Base-by-base conservation (phyloP, 2,113 vertebrate genomes). In the Phaethon lepturus region DNA sequence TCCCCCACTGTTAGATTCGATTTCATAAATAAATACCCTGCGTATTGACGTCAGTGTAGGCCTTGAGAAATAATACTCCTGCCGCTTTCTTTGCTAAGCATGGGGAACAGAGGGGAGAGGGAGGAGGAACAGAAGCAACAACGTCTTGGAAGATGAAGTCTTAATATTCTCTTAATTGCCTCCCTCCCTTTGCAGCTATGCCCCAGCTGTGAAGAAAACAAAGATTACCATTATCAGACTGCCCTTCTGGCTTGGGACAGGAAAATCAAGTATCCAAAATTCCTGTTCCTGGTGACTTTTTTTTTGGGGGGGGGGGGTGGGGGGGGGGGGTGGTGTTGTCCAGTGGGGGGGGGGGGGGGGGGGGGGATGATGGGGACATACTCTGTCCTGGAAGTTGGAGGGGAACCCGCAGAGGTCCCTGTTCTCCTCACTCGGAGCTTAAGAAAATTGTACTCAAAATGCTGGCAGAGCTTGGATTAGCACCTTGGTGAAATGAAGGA, bases 1-100 rank as follows among this genome's bases (percentile, higher is more conserved):
- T 97, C 95, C 96, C 95, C 93, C 96, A 97, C 97, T 96, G 95
- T 85, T 97, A 96, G 95, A 91, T 95, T 96, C 42, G 0, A 96
- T 93, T 97, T 95, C 93, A 96, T 95, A 97, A 97, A 95, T 96
- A 97, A 97, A 97, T 97, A 95, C 93, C 84, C 96, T 26, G 71
- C n/a, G 6, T 95, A 94, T 92, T 97, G 93, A 97, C 94, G 96
- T 97, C 97, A 97, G 75, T 0, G 23, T 73, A 40, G 96, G 94
- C 97, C 97, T 97, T 97, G 96, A 95, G 95, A 96, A 97, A 96
- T 96, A 91, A 96, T 93, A 83, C 85, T 96, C 93, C 94, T 90
- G 97, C 76, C 79, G 33, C 81, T 96, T 35, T 87, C 92, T 68
- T 60, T 60, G 64, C 91, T 62, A 88, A 47, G 24, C 81, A 63